These are phyloP conservation scores for Nestor notabilis DNA, from an alignment of 2,113 vertebrate species.

Conservation along the genomic window DNA sequence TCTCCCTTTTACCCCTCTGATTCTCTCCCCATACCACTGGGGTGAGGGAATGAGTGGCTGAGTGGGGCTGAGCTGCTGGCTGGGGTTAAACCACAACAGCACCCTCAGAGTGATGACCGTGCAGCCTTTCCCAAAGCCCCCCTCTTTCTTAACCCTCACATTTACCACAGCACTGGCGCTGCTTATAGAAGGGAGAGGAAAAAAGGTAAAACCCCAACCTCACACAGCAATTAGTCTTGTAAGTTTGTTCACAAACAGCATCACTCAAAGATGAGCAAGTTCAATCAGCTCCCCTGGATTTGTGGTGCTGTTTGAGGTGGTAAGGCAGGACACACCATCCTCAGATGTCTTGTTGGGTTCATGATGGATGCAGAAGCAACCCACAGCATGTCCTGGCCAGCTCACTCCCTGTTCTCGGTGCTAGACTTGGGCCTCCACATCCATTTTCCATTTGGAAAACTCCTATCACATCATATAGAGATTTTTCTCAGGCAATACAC, in stretches of 20 bases:
- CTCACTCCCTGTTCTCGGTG: neutral
- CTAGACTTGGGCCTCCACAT: neutral
- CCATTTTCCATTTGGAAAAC: neutral
- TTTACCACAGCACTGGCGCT: neutral
- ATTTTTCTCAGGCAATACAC: neutral
- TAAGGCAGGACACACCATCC: neutral
- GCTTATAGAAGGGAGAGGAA: neutral
- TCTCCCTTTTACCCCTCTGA: neutral
- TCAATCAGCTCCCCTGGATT: neutral
- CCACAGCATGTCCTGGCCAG: neutral
- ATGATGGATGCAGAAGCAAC: neutral
- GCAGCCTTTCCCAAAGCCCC: neutral
- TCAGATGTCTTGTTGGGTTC: neutral
- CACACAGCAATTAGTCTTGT: neutral
- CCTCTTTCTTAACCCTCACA: neutral
- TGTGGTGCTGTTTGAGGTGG: neutral
- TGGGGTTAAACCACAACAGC: neutral
- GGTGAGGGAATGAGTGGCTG: neutral
- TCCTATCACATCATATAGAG: accelerated
- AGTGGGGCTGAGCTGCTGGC: neutral
- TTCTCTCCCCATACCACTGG: neutral
- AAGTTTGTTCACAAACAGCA: neutral
- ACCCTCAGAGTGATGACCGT: neutral
- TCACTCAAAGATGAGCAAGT: neutral
- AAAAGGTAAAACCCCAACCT: neutral